Evolutionary conservation across 2,113 vertebrate genomes (phyloP).

Genomic region (Neotragus pygmaeus): DNA sequence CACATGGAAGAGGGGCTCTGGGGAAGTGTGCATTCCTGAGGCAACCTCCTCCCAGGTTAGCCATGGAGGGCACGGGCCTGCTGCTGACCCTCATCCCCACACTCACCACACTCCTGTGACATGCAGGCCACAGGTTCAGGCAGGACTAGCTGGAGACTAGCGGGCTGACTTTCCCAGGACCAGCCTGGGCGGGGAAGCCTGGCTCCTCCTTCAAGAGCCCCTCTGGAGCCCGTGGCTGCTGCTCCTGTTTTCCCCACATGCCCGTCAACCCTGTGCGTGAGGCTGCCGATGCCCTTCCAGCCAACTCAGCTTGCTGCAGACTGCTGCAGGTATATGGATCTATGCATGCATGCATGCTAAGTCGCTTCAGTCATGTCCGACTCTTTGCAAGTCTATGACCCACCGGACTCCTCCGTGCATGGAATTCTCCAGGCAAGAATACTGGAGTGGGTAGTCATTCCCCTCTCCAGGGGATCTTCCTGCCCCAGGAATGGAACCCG

Average conservation of each 20-base stretch:
- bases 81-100: neutral
- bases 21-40: neutral
- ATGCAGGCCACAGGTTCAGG: neutral
- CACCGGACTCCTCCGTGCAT: no score
- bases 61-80: neutral
- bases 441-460: no score
- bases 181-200: neutral
- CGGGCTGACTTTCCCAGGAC: neutral
- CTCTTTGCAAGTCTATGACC: no score
- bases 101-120: neutral
- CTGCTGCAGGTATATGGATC: no score
- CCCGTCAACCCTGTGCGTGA: neutral
- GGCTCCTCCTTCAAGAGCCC: neutral
- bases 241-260: neutral
- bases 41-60: neutral
- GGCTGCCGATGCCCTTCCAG: no score
- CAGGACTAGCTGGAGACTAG: no score
- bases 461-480: no score
- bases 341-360: no score
- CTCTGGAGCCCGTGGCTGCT: neutral
- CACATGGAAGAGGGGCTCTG: neutral
- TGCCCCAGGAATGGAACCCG: no score
- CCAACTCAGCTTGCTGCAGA: no score
- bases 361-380: no score
- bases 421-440: no score